Evolutionary conservation across 2,888 invertebrate species (phyloP).

Genomic region (Gordius sp.): DNA sequence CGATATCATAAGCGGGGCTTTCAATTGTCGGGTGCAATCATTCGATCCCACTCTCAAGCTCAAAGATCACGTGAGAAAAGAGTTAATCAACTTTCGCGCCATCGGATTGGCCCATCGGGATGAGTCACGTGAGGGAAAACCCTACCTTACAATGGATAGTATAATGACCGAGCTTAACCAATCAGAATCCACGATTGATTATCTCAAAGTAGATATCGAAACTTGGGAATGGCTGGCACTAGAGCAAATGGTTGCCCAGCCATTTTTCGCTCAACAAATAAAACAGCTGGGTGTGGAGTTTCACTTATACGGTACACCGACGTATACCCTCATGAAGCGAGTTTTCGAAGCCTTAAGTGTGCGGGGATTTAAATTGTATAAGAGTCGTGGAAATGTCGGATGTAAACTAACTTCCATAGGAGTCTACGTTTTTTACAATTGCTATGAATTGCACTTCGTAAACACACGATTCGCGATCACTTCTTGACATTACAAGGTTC

Average conservation of each 20-base stretch:
- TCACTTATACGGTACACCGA: background rate
- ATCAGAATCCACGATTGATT: background rate
- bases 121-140: background rate
- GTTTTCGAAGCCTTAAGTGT: background rate
- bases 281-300: conserved; percentile 1
- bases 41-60: background rate
- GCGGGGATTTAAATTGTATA: background rate
- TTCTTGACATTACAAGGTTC: no score
- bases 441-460: background rate
- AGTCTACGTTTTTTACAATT: background rate
- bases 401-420: background rate
- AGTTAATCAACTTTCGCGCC: background rate
- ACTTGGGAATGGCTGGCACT: conserved; percentile 4
- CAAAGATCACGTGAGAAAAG: conserved; percentile 1
- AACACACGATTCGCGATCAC: no score
- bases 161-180: background rate
- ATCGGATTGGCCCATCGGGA: background rate
- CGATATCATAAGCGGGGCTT: background rate
- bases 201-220: conserved; percentile 13
- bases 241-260: background rate
- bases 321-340: background rate
- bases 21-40: background rate
- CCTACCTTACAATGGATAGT: background rate
- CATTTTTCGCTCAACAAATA: background rate
- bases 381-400: background rate